Conservation (phyloP, 2,113 vertebrate genomes). For the Ctenodactylus gundi region DNA sequence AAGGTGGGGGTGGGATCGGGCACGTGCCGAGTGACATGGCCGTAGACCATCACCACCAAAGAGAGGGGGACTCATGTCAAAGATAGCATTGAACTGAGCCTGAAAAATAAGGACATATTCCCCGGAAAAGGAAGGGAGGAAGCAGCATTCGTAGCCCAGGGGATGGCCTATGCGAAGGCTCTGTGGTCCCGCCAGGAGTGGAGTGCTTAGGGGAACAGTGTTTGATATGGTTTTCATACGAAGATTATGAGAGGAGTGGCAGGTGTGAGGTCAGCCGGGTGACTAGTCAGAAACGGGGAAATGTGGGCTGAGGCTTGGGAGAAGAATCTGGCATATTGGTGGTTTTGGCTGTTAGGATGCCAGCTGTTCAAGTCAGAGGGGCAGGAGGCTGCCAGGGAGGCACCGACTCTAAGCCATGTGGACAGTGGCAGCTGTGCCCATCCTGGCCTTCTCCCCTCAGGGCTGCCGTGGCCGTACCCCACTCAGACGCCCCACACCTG, state of each 20-base stretch:
- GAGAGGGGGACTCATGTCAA: neutral
- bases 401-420: rapidly evolving
- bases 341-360: neutral
- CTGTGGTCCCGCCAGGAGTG: neutral
- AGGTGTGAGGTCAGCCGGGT: neutral
- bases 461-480: neutral
- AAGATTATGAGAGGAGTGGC: neutral
- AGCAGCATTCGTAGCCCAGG: neutral
- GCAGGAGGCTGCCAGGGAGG: neutral
- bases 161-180: neutral
- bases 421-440: rapidly evolving
- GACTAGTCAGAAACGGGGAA: neutral
- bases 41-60: too few species aligned
- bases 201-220: neutral
- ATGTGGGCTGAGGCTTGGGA: rapidly evolving
- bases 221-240: neutral
- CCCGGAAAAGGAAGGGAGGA: neutral
- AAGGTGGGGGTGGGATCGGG: neutral
- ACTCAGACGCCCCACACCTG: too few species aligned
- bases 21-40: too few species aligned
- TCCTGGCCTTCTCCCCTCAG: neutral
- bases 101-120: neutral
- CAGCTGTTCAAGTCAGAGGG: neutral
- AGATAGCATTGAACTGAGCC: neutral
- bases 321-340: rapidly evolving